These are phyloP conservation scores for Murina feae DNA, from an alignment of 2,113 vertebrate genomes.

Conservation along the genomic window DNA sequence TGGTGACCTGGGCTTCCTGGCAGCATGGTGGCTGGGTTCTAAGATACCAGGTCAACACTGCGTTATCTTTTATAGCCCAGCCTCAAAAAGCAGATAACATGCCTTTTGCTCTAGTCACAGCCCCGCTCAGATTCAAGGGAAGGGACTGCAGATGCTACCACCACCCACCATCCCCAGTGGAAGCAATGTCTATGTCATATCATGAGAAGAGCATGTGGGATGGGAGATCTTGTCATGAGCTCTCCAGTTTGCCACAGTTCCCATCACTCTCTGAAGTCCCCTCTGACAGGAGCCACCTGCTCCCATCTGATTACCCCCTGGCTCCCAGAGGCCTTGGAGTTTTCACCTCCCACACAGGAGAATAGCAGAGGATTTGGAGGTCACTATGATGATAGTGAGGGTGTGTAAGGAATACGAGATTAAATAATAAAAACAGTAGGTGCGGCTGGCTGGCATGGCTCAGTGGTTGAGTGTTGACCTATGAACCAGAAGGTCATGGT, in stretches of 20 bases:
- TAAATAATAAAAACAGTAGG: constrained; percentile 49
- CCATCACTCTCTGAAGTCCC: background rate
- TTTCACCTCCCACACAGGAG: background rate
- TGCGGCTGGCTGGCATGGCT: too few relatives aligned
- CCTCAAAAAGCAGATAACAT: background rate
- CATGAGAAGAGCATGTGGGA: background rate
- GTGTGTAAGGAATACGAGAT: constrained; percentile 28
- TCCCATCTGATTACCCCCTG: background rate
- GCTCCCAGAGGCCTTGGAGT: background rate
- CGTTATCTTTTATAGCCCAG: background rate
- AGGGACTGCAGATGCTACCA: background rate
- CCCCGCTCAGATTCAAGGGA: background rate
- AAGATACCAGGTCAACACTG: background rate
- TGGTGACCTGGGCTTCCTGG: background rate
- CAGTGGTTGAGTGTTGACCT: too few relatives aligned
- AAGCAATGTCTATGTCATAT: background rate
- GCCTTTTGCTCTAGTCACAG: background rate
- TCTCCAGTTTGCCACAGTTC: background rate
- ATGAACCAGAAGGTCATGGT: too few relatives aligned
- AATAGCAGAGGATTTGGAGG: constrained; percentile 19
- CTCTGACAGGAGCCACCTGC: background rate
- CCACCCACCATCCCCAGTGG: too few relatives aligned
- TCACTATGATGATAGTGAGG: background rate
- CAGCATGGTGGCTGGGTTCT: background rate
- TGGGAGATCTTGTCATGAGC: background rate